A percentile compares a stretch with the other conserved stretches of the same genome.
Evolutionary conservation across 2,888 invertebrate genomes (phyloP).

Genomic region (Entomobrya proxima): DNA sequence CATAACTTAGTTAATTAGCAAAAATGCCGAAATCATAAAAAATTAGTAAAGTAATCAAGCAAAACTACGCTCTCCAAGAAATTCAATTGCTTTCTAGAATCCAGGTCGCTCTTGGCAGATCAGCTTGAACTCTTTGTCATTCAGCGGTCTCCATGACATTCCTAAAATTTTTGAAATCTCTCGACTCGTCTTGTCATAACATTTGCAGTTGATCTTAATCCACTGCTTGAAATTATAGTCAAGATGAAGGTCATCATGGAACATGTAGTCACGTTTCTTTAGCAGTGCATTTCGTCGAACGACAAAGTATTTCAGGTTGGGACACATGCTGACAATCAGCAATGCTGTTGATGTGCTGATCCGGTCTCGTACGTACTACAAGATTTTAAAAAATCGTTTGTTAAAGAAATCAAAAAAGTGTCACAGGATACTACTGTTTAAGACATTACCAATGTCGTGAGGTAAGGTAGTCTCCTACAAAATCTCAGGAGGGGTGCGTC

Average conservation of each 20-base stretch:
- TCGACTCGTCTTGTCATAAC: conserved; percentile 82
- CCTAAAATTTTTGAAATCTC: conserved; percentile 85
- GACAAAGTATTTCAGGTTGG: conserved; percentile 81
- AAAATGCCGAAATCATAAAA: too few species aligned
- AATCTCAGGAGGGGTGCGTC: conserved; percentile 84
- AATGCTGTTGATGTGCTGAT: conserved; percentile 87
- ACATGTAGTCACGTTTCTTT: conserved; percentile 81
- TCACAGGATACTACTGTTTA: background rate
- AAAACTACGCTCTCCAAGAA: background rate
- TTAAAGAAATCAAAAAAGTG: background rate
- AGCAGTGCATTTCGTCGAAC: conserved; percentile 86
- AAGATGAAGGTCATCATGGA: conserved; percentile 80
- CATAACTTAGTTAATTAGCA: too few species aligned
- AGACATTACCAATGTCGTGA: conserved; percentile 82
- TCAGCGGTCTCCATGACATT: conserved; percentile 83
- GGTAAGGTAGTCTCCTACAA: conserved; percentile 82
- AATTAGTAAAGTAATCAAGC: background rate
- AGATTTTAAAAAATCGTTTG: background rate
- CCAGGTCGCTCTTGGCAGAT: conserved; percentile 59
- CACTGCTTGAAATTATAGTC: conserved; percentile 83
- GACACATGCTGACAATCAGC: conserved; percentile 83
- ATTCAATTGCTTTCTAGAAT: conserved; percentile 52
- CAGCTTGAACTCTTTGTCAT: conserved; percentile 82
- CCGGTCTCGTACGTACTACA: conserved; percentile 84
- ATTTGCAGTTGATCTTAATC: conserved; percentile 82